Conservation (phyloP, 2,888 invertebrate genomes). For the Therioaphis trifolii region DNA sequence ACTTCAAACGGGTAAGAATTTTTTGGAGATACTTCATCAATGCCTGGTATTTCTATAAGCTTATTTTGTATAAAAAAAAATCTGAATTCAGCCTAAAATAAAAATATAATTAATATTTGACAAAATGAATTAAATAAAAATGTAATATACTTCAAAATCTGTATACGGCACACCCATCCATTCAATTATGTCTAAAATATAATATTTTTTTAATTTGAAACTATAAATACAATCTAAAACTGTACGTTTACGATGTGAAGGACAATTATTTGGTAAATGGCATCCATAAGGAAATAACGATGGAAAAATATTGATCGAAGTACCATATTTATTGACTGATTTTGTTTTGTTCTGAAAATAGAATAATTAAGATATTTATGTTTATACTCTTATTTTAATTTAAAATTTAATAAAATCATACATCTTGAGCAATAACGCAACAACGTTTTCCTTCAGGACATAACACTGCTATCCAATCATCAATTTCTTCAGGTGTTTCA, state of each 20-base stretch:
- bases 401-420: conserved; percentile 66
- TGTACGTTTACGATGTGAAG: conserved; percentile 70
- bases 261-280: conserved; percentile 66
- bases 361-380: not conserved
- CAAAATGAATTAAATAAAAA: no score
- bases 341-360: conserved; percentile 76
- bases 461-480: conserved; percentile 79
- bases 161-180: conserved; percentile 74
- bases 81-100: conserved; percentile 55
- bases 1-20: conserved; percentile 54
- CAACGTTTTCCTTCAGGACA: conserved; percentile 87
- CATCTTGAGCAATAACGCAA: conserved; percentile 82
- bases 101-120: conserved; percentile 4
- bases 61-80: conserved; percentile 57
- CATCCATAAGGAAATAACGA: conserved; percentile 82
- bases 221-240: conserved; percentile 87
- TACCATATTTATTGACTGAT: conserved; percentile 77
- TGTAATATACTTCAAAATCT: conserved; percentile 50
- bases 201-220: conserved; percentile 74
- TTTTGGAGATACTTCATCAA: conserved; percentile 19
- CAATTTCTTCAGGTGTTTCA: conserved; percentile 83
- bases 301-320: conserved; percentile 72
- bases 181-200: conserved; percentile 83
- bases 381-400: no score
- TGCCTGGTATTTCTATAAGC: conserved; percentile 48